phyloP scores from a whole-genome alignment of 2,888 invertebrate genomes.

The Polymixis flavicincta region DNA sequence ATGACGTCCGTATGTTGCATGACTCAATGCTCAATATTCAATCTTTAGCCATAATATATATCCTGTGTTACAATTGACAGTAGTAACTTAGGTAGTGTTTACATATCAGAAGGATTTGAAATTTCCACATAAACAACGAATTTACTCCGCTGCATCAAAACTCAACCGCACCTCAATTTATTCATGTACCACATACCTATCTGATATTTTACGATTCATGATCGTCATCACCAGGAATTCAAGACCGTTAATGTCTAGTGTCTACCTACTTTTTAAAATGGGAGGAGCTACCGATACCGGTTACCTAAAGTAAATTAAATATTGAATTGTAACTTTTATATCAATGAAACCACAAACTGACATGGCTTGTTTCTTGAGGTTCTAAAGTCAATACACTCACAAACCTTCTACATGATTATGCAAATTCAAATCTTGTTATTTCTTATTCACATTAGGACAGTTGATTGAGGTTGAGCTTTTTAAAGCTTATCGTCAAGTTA shows the following conservation, averaged over 20 bases:
- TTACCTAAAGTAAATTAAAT: neutral
- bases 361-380: neutral
- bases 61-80: conserved; percentile 35
- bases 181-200: conserved; percentile 7
- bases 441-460: neutral
- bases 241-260: neutral
- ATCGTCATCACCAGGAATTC: conserved; percentile 24
- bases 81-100: neutral
- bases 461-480: conserved; percentile 32
- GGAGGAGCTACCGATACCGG: neutral
- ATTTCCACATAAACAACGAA: neutral
- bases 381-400: conserved; percentile 10
- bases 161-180: conserved; percentile 15
- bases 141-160: conserved; percentile 3
- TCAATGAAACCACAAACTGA: neutral
- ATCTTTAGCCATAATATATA: conserved; percentile 28
- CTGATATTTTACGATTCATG: conserved; percentile 5
- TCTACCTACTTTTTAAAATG: conserved; percentile 18
- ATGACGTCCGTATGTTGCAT: conserved; percentile 42
- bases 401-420: conserved; percentile 12
- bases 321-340: neutral
- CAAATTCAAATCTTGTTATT: conserved; percentile 28
- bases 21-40: conserved; percentile 57
- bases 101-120: conserved; percentile 20
- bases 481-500: conserved; percentile 46